These are phyloP conservation scores for Junonia oenone DNA, from an alignment of 2,888 invertebrate genomes.

Conservation along the genomic window DNA sequence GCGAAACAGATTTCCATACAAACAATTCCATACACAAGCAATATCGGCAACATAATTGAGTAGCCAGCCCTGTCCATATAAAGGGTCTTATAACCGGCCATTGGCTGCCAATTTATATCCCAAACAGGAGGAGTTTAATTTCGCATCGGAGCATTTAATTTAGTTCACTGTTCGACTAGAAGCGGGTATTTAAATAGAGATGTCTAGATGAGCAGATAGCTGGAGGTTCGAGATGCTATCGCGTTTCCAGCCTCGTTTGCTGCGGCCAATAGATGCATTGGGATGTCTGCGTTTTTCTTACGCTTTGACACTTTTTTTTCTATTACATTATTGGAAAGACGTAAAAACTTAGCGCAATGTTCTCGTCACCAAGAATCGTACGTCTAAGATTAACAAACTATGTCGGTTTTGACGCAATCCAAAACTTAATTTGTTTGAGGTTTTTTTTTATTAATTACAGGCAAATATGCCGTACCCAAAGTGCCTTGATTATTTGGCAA, in stretches of 20 bases:
- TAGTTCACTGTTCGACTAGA: conserved; percentile 35
- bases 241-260: conserved; percentile 23
- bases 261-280: conserved; percentile 23
- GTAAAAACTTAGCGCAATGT: too few relatives aligned
- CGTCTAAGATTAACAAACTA: too few relatives aligned
- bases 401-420: too few relatives aligned
- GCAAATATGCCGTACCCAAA: too few relatives aligned
- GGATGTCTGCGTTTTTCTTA: conserved; percentile 6
- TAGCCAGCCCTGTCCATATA: conserved; percentile 23
- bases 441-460: too few relatives aligned
- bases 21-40: conserved; percentile 23
- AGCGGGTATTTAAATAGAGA: conserved; percentile 66
- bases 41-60: conserved; percentile 25
- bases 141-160: conserved; percentile 41
- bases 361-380: too few relatives aligned
- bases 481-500: too few relatives aligned
- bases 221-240: conserved; percentile 40
- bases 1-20: conserved; percentile 22
- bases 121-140: conserved; percentile 32
- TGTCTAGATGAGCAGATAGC: conserved; percentile 64
- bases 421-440: too few relatives aligned
- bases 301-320: background rate
- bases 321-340: too few relatives aligned
- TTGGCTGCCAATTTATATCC: conserved; percentile 31
- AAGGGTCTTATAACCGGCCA: conserved; percentile 19